phyloP scores from a whole-genome alignment of 2,797 vertebrate species.

The Gadopsis bispinosus region DNA sequence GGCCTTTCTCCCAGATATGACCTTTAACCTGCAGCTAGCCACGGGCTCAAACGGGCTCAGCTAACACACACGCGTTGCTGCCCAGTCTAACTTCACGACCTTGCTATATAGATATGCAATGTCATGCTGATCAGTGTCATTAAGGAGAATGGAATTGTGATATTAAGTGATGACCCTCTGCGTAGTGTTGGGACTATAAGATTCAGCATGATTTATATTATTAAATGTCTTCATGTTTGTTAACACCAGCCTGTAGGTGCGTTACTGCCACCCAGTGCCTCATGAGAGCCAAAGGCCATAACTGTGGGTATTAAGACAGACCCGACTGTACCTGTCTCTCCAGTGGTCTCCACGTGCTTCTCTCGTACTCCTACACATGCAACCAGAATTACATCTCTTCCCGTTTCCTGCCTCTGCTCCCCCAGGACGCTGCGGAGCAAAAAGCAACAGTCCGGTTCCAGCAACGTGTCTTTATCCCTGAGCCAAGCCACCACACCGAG shows the following conservation, averaged over 20 bases:
- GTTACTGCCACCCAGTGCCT: neutral
- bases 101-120: neutral
- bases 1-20: too few relatives aligned
- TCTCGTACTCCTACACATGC: neutral
- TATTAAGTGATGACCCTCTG: neutral
- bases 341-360: neutral
- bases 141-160: neutral
- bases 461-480: conserved; percentile 70
- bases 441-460: conserved; percentile 79
- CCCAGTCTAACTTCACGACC: too few relatives aligned
- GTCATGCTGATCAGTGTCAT: neutral
- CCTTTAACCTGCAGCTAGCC: too few relatives aligned
- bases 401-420: conserved; percentile 10
- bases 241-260: neutral
- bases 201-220: too few relatives aligned
- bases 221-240: neutral
- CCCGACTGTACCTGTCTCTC: neutral
- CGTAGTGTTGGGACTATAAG: neutral
- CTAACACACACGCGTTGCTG: too few relatives aligned
- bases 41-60: too few relatives aligned
- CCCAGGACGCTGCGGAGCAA: conserved; percentile 76
- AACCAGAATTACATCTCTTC: neutral
- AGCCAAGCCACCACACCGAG: conserved; percentile 73
- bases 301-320: neutral
- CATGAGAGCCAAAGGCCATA: neutral